Evolutionary conservation across 2,888 invertebrate genomes (phyloP), one percentile per base, ranked within the genome.

Genomic region (Scelioninae gen. 2): DNA sequence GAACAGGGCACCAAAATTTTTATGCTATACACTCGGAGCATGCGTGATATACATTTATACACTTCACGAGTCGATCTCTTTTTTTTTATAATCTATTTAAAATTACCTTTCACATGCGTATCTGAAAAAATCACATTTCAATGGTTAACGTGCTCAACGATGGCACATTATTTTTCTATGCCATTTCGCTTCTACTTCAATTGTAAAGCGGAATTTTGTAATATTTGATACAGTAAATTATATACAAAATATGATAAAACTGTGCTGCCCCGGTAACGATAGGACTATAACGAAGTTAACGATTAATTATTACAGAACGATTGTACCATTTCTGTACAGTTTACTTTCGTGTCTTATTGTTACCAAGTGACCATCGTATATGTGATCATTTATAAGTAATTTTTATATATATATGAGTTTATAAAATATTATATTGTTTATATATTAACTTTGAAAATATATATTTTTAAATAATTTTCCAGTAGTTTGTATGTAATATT

Each of bases 31-130:
- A 50, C 31, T 69, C 18, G 35, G 15, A 60, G 60, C 58, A 75
- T 68, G 65, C 53, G 68, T 60, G 64, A 57, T 65, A 58, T 55
- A 41, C 52, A 68, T 28, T n/a, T 31, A 13, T 37, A 63, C 60
- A 72, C 46, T 22, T 61, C 48, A 67, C 55, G 48, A 65, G 72
- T 53, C 65, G 55, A 65, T 61, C 72, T 61, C 52, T 55, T 52
- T 65, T 64, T 64, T 55, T 41, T 1, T 50, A 31, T 6, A 25
- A 41, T n/a, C n/a, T 18, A 53, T 25, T 22, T 41, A 2, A 58
- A 61, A 60, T 37, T 19, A 22, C 37, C 4, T 53, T 25, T 35
- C 45, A 43, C 60, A 57, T 39, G 43, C 53, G 16, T 16, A 53
- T 53, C 43, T 15, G 11, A 61, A 22, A n/a, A 55, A 50, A 18